A percentile compares a stretch with the other conserved stretches of the same genome.
Evolutionary conservation across 2,797 vertebrate genomes (phyloP).

Genomic region (Perodicticus potto): DNA sequence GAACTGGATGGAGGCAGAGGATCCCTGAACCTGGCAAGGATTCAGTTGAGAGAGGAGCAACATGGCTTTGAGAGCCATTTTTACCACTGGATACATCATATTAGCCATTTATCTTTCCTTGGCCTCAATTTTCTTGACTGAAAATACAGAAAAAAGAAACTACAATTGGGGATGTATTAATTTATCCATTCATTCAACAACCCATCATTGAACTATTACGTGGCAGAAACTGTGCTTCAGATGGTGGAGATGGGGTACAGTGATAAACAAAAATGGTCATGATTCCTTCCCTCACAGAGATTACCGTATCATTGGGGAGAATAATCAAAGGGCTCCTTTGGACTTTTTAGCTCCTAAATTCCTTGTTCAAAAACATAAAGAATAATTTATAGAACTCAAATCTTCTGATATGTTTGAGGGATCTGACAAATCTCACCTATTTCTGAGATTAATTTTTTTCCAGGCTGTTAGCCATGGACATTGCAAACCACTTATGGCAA

Average conservation of each 20-base stretch:
- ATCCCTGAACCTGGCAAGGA: background rate
- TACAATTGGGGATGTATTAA: background rate
- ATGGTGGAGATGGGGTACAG: background rate
- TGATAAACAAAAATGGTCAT: background rate
- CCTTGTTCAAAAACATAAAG: background rate
- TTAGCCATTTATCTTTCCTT: background rate
- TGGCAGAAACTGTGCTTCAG: background rate
- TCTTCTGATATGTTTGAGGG: background rate
- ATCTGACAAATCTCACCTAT: constrained; percentile 26
- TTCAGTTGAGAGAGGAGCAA: background rate
- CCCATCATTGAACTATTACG: background rate
- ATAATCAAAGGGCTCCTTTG: background rate
- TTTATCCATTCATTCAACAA: background rate
- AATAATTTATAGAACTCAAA: constrained; percentile 26
- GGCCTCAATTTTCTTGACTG: background rate
- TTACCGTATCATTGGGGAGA: background rate
- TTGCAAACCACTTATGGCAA: background rate
- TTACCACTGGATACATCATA: background rate
- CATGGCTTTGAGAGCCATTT: background rate
- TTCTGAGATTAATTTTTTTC: background rate
- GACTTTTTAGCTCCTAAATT: background rate
- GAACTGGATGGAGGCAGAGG: background rate
- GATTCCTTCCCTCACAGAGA: background rate
- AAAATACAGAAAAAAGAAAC: background rate
- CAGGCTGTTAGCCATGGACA: background rate